Base-by-base conservation (phyloP, 92 coral and sea anemone genomes). In the Virgularia gustaviana region DNA sequence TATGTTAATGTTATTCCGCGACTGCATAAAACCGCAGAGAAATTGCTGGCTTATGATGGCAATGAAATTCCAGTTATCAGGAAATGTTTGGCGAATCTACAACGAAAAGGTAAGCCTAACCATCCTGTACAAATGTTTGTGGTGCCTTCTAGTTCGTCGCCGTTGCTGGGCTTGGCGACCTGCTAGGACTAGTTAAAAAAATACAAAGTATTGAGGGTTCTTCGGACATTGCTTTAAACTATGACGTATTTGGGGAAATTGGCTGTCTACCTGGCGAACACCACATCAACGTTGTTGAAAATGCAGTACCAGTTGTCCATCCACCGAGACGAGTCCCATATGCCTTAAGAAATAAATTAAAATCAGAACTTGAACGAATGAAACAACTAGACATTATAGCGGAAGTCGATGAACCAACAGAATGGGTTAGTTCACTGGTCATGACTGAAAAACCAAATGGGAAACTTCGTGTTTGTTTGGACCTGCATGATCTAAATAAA, bases 221-320 rank as follows among this genome's bases (percentile, higher is more conserved):
- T 4, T 36, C 64, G 33, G 33, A 57, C 12, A 7, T 24, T 28
- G 15, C 15, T 10, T 39, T 39, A 43, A 43, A 43, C 20, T 16
- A 43, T 13, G 51, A 41, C 20, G 51, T 43, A 43, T 43, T 43
- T 43, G 64, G 64, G 33, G 64, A 57, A 25, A 57, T 57, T 28
- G 36, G 64, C 28, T 24, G 64, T 39, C 64, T 57, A 22, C 15
- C 0, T 57, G 36, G 64, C 7, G 64, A 57, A 22, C 19, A 57
- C 19, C 64, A 57, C 25, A 57, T 22, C 33, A 36, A 57, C 28
- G 0, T 57, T 57, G 64, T 28, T 22, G 64, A 57, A 28, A 57
- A 10, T 22, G 64, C 36, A 19, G 33, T 22, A 6, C 25, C 64
- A 13, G 64, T 22, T 28, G 33, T 57, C 12, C 64, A 28, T 10